These are phyloP conservation scores for Pleuronectes platessa DNA, from an alignment of 2,113 vertebrate genomes.

Conservation along the genomic window DNA sequence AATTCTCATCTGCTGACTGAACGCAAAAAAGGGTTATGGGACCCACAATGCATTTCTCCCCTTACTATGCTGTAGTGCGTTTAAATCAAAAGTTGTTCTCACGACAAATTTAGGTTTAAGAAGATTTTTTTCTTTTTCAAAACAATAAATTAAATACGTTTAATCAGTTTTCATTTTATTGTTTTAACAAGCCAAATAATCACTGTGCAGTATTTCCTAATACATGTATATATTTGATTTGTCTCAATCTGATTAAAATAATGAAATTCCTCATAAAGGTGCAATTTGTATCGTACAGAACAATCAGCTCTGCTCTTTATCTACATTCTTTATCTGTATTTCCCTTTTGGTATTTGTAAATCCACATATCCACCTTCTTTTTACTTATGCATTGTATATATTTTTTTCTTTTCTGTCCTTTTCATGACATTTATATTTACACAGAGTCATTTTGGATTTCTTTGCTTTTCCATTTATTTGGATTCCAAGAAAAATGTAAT, in stretches of 20 bases:
- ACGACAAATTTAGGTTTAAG: background rate
- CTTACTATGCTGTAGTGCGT: background rate
- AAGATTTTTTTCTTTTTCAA: background rate
- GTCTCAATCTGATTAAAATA: background rate
- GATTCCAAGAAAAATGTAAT: conserved; percentile 18
- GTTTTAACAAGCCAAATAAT: background rate
- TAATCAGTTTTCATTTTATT: background rate
- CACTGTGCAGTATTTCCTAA: background rate
- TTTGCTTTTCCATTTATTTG: conserved; percentile 26
- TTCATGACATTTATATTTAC: background rate
- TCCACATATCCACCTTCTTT: background rate
- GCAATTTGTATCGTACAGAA: background rate
- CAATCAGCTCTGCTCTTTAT: background rate
- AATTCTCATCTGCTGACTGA: conserved; percentile 50
- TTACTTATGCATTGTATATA: too few species aligned
- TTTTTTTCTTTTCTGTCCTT: background rate
- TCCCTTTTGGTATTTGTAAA: background rate
- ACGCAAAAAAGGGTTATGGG: conserved; percentile 23
- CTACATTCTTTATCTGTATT: background rate
- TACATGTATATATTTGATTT: background rate
- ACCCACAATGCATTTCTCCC: background rate
- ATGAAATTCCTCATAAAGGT: background rate
- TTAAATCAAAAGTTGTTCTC: too few species aligned
- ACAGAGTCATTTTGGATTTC: background rate
- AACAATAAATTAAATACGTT: background rate